Conservation (phyloP, 2,888 invertebrate genomes). For the Aphodius sticticus region DNA sequence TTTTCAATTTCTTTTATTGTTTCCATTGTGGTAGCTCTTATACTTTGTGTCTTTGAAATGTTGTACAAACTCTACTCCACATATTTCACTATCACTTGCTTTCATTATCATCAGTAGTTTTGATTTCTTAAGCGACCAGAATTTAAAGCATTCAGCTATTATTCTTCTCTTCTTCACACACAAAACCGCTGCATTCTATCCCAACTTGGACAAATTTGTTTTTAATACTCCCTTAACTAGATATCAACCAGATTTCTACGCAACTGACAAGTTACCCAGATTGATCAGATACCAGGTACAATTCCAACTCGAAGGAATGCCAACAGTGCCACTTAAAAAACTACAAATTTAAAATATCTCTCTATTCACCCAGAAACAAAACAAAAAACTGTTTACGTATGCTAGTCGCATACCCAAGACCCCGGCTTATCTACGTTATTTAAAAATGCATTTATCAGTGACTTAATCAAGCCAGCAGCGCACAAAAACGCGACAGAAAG, state of each 20-base stretch:
- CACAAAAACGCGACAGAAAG: neutral
- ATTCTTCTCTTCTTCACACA: no score
- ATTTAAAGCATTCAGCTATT: no score
- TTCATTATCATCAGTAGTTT: no score
- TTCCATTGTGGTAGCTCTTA: no score
- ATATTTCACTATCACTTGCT: no score
- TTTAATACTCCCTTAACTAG: neutral
- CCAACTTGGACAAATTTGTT: neutral
- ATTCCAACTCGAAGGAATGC: slow-evolving; percentile 13
- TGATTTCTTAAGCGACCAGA: no score
- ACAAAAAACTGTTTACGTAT: neutral
- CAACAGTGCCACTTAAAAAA: slow-evolving; percentile 9
- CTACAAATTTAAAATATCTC: slow-evolving; percentile 24
- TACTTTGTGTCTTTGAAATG: no score
- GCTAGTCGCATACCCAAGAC: neutral
- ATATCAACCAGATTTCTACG: neutral
- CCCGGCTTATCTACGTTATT: slow-evolving; percentile 28
- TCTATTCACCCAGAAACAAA: slow-evolving; percentile 6
- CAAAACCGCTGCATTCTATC: no score
- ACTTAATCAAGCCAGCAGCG: slow-evolving; percentile 6
- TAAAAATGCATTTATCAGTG: slow-evolving; percentile 33
- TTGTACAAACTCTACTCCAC: no score
- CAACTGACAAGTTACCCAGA: neutral
- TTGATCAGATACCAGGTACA: neutral
- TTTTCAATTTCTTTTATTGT: no score